A percentile compares a stretch with the other conserved stretches of the same genome.
Conservation (phyloP, 2,113 vertebrate genomes). For the Oceanites oceanicus region DNA sequence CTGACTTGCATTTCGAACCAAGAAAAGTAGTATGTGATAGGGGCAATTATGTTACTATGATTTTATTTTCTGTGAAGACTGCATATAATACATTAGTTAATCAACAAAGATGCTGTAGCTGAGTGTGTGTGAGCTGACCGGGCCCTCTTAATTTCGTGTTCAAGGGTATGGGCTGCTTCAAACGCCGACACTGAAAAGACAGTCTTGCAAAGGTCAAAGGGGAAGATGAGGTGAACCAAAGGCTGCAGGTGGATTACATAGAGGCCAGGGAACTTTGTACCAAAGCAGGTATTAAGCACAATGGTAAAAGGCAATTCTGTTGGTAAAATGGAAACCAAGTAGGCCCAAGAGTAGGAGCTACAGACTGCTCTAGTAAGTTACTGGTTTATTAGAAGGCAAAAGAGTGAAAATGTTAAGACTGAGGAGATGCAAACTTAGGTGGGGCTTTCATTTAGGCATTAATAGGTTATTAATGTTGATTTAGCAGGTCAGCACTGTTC, state of each 20-base stretch:
- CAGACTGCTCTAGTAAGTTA: background rate
- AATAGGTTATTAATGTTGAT: background rate
- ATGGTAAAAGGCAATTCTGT: background rate
- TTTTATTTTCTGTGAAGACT: background rate
- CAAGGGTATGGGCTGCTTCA: background rate
- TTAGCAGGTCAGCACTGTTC: background rate
- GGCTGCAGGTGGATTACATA: background rate
- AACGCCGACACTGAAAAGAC: background rate
- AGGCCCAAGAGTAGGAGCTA: background rate
- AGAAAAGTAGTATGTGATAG: background rate
- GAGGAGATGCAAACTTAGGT: background rate
- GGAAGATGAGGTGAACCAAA: background rate
- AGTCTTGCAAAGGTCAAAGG: background rate
- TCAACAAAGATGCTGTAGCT: background rate
- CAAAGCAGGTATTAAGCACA: background rate
- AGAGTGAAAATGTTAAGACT: background rate
- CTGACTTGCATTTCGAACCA: background rate
- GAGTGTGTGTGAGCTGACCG: background rate
- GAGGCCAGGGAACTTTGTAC: background rate
- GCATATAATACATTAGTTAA: background rate
- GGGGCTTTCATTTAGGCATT: background rate
- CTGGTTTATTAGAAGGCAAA: background rate
- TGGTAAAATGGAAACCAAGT: background rate
- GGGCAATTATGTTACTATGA: background rate
- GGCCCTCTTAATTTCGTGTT: background rate